A percentile compares a stretch with the other conserved stretches of the same genome.
Evolutionary conservation across 2,888 invertebrate species (phyloP).

Genomic region (Azorinus chamasolen): DNA sequence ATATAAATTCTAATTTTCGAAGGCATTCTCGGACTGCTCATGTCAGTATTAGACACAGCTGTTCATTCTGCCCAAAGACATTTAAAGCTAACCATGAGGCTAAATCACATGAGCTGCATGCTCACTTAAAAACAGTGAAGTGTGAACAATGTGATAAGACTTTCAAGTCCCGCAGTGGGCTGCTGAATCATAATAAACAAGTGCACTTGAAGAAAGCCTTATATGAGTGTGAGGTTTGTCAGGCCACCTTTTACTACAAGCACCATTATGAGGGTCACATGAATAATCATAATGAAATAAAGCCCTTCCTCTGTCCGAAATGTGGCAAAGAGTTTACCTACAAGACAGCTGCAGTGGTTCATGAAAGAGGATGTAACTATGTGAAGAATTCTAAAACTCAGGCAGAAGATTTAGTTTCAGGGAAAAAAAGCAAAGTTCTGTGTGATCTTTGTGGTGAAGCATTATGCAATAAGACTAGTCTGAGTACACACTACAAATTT

Average conservation of each 20-base stretch:
- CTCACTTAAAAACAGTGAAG: constrained; percentile 13
- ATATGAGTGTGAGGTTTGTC: constrained; percentile 29
- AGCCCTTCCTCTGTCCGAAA: constrained; percentile 19
- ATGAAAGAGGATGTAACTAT: constrained; percentile 30
- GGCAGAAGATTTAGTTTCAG: constrained; percentile 5
- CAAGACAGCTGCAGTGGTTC: constrained; percentile 20
- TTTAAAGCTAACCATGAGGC: constrained; percentile 44
- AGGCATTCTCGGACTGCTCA: constrained; percentile 31
- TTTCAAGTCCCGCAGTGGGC: constrained; percentile 34
- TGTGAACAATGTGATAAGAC: constrained; percentile 37
- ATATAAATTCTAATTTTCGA: constrained; percentile 21
- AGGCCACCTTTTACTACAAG: constrained; percentile 34
- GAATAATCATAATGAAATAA: constrained; percentile 25
- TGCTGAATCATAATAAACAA: constrained; percentile 37
- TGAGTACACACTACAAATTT: constrained; percentile 38
- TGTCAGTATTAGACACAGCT: constrained; percentile 12
- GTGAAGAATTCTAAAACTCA: constrained; percentile 4
- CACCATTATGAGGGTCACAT: constrained; percentile 41
- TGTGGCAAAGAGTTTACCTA: constrained; percentile 36
- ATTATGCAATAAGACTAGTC: constrained; percentile 27
- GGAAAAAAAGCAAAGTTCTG: constrained; percentile 2
- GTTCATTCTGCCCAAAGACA: constrained; percentile 31
- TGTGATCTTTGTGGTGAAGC: constrained; percentile 50
- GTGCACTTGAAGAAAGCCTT: constrained; percentile 25
- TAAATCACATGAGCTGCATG: constrained; percentile 27